Evolutionary conservation across 2,888 invertebrate genomes (phyloP).

Genomic region (Palloptera scutellata): DNA sequence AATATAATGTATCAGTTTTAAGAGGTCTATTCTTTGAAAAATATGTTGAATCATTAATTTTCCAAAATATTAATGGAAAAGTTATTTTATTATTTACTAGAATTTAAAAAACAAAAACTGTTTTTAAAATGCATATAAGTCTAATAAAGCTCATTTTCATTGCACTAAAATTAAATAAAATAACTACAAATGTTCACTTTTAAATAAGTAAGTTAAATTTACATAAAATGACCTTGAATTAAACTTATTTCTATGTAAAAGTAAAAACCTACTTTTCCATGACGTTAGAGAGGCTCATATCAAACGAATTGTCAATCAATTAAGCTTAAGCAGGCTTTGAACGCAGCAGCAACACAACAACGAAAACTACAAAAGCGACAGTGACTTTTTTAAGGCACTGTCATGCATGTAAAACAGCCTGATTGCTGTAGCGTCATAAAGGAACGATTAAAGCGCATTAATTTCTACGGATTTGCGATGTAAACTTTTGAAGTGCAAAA

Average conservation of each 20-base stretch:
- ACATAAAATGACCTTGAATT: constrained; percentile 13
- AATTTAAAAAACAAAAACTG: too few relatives aligned
- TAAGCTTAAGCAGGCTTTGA: constrained; percentile 16
- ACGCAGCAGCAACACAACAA: not conserved
- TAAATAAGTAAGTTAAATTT: not conserved
- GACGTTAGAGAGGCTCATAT: not conserved
- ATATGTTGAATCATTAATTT: too few relatives aligned
- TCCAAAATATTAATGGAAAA: too few relatives aligned
- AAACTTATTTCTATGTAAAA: constrained; percentile 1
- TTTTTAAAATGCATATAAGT: too few relatives aligned
- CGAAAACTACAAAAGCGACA: too few relatives aligned
- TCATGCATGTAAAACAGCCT: constrained; percentile 14
- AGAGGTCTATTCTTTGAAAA: too few relatives aligned
- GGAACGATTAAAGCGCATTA: constrained; percentile 10
- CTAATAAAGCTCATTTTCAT: too few relatives aligned
- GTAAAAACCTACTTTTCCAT: not conserved
- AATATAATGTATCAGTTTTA: too few relatives aligned
- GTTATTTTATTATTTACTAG: too few relatives aligned
- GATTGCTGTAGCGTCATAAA: constrained; percentile 2
- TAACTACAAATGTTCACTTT: not conserved
- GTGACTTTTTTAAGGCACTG: not conserved
- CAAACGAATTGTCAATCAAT: constrained; percentile 30
- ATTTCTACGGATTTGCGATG: constrained; percentile 6
- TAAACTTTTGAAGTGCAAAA: not conserved
- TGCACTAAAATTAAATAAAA: too few relatives aligned